These are phyloP conservation scores for Sminthurinus aureus DNA, from an alignment of 2,888 invertebrate species.

Conservation along the genomic window DNA sequence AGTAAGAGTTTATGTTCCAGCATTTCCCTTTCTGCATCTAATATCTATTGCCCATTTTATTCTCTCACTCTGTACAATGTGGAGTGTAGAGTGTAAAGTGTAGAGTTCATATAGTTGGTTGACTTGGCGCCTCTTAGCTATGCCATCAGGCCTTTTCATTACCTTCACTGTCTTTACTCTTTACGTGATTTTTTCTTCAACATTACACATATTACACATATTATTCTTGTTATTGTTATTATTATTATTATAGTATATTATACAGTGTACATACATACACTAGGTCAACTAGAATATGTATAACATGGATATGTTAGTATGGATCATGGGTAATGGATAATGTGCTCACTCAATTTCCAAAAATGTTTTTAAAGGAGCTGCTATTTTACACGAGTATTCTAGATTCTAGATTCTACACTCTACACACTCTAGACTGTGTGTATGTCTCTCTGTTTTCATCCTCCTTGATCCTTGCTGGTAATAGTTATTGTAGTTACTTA, in stretches of 20 bases:
- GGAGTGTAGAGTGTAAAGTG: neutral
- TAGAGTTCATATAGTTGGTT: constrained; percentile 28
- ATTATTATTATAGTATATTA: too few relatives aligned
- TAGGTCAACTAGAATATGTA: too few relatives aligned
- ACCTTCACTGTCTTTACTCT: constrained; percentile 45
- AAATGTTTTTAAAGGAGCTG: constrained; percentile 35
- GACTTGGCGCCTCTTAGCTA: constrained; percentile 29
- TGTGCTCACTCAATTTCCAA: constrained; percentile 37
- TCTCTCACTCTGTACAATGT: constrained; percentile 6
- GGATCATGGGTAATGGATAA: too few relatives aligned
- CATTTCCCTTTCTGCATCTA: constrained; percentile 39
- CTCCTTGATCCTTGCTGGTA: neutral
- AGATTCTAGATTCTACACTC: too few relatives aligned
- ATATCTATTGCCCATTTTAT: constrained; percentile 56
- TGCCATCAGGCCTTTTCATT: constrained; percentile 53
- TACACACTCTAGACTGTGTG: too few relatives aligned
- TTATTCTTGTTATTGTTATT: too few relatives aligned
- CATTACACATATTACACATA: neutral
- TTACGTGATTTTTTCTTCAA: constrained; percentile 42
- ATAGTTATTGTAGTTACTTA: constrained; percentile 3
- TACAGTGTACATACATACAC: too few relatives aligned
- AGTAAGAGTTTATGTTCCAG: too few relatives aligned
- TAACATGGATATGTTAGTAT: too few relatives aligned
- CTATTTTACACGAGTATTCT: neutral
- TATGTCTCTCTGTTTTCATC: neutral